Evolutionary conservation across 2,113 vertebrate species (phyloP), one percentile per base, ranked within the genome.

Genomic region (Tamias sibiricus): DNA sequence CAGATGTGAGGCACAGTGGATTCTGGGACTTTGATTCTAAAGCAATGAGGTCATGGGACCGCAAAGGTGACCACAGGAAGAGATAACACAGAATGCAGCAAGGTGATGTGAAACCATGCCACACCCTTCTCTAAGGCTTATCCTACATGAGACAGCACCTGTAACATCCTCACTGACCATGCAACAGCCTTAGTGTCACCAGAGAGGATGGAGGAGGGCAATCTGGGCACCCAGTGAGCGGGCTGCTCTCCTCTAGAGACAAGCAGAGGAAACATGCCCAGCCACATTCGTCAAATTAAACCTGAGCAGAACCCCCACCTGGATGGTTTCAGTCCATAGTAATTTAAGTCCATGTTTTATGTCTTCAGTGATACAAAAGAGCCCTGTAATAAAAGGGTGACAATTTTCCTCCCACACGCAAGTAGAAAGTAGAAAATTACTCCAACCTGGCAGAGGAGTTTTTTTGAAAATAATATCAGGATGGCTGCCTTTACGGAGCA

Each of bases 361-460:
- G 28, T 95, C 92, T 94, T 95, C 89, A 81, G 47, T 69, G 75
- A 92, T 88, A 95, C 82, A 85, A 95, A 92, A 93, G 71, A 94
- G 59, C n/a, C 47, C 71, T 77, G 69, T 64, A 64, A 95, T 95
- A 90, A 96, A 97, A 95, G 79, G 94, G 92, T 95, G 72, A 83
- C 26, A 93, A 94, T 95, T 97, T 96, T 68, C 75, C 83, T 94
- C 71, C 96, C 89, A 64, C 26, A 95, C 49, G 64, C 59, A 95
- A 97, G 52, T 66, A 47, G 91, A 97, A 94, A 64, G 68, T 71
- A 82, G 82, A 90, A 95, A 97, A 97, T 95, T 81, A 96, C 59
- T 96, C 68, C 84, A 93, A 76, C 16, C 4, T 74, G 14, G 35
- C n/a, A 97, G 86, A 92, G 72, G 4, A 40, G 30, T 26, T 54